A percentile compares a stretch with the other conserved stretches of the same genome.
Conservation (phyloP, 2,113 vertebrate species). For the Tricholaema leucomelas region DNA sequence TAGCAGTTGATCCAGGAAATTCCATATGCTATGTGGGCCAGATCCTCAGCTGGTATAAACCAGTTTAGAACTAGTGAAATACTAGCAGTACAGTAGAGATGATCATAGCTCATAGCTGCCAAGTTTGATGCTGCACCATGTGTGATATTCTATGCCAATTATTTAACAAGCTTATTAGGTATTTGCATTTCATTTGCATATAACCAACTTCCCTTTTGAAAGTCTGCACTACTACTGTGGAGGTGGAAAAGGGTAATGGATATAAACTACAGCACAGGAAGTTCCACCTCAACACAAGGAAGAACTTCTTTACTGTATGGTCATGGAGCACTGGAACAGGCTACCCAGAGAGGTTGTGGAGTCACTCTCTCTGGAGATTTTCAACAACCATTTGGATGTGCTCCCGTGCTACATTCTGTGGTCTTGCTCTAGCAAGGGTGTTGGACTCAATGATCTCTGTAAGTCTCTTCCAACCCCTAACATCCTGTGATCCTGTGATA, state of each 20-base stretch:
- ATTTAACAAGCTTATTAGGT: conserved; percentile 50
- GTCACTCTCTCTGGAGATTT: no score
- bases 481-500: background rate
- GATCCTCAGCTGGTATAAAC: conserved; percentile 38
- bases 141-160: conserved; percentile 40
- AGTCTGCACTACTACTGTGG: background rate
- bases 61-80: conserved; percentile 36
- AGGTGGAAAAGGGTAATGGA: background rate
- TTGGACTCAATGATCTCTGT: no score
- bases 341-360: no score
- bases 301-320: no score
- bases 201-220: conserved; percentile 38
- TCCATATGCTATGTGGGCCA: conserved; percentile 41
- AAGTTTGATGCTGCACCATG: conserved; percentile 36
- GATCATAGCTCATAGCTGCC: background rate
- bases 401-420: no score
- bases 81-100: background rate
- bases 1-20: conserved; percentile 49
- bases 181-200: conserved; percentile 59
- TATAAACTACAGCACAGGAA: no score
- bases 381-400: no score
- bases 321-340: no score
- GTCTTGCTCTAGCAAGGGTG: no score
- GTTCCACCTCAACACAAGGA: no score
- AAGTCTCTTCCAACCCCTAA: no score